These are phyloP conservation scores for Aphyosemion australe DNA, from an alignment of 2,113 vertebrate genomes.

Conservation along the genomic window DNA sequence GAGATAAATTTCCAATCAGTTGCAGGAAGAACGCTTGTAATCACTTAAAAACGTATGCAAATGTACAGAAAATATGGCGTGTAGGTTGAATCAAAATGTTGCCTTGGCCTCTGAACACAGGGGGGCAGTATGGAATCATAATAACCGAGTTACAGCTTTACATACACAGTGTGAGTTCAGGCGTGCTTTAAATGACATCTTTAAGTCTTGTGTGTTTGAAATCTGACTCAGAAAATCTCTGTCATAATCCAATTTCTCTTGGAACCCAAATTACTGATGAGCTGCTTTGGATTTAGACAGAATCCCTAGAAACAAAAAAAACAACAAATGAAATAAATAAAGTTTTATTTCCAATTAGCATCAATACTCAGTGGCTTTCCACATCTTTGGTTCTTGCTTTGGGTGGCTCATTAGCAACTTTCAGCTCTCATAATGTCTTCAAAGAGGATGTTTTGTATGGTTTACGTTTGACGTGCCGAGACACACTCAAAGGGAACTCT, in stretches of 20 bases:
- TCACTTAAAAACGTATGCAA: background rate
- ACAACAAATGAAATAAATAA: background rate
- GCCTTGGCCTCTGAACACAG: conserved; percentile 53
- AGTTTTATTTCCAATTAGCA: background rate
- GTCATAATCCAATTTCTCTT: conserved; percentile 23
- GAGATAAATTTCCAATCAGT: background rate
- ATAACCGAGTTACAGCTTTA: conserved; percentile 37
- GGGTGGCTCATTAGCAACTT: conserved; percentile 53
- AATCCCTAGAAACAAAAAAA: background rate
- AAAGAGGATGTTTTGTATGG: conserved; percentile 46
- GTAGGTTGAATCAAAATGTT: background rate
- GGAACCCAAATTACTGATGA: conserved; percentile 14
- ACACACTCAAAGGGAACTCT: conserved; percentile 58
- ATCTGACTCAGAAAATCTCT: conserved; percentile 40
- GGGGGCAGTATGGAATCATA: conserved; percentile 76
- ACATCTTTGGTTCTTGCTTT: conserved; percentile 24
- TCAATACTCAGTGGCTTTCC: conserved; percentile 14
- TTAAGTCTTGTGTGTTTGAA: conserved; percentile 35
- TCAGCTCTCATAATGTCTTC: conserved; percentile 44
- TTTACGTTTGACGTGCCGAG: conserved; percentile 60
- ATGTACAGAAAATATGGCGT: background rate
- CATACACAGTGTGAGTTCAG: conserved; percentile 21
- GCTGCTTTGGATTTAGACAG: conserved; percentile 6
- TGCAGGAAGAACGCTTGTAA: background rate
- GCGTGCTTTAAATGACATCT: conserved; percentile 26